Conservation (phyloP, 1,140 invertebrate genomes). For the Steinernema khuongi region DNA sequence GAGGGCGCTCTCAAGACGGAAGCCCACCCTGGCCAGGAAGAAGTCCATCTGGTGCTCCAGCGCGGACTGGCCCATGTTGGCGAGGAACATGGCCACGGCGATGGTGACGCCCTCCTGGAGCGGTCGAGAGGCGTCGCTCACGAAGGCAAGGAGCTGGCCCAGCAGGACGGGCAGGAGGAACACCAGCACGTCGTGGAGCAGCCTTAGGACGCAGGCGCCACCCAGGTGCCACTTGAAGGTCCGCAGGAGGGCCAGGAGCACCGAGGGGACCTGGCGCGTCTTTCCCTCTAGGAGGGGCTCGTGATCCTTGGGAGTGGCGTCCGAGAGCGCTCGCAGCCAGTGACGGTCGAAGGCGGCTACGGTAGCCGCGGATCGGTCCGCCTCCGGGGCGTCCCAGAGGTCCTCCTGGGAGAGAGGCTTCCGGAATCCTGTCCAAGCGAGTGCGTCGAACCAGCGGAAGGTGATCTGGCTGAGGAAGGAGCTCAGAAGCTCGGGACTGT, state of each 20-base stretch:
- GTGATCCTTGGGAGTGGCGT: too few relatives aligned
- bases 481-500: slow-evolving; percentile 76
- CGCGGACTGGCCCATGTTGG: slow-evolving; percentile 46
- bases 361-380: slow-evolving; percentile 64
- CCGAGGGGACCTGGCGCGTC: neutral
- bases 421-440: slow-evolving; percentile 46
- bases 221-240: neutral
- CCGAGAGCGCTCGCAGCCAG: neutral
- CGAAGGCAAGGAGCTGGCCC: neutral
- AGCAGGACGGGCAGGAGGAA: neutral
- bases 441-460: slow-evolving; percentile 83
- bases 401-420: slow-evolving; percentile 72
- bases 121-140: slow-evolving; percentile 33
- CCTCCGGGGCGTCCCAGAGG: slow-evolving; percentile 80
- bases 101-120: slow-evolving; percentile 46
- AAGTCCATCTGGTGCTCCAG: slow-evolving; percentile 18
- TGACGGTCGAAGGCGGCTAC: neutral
- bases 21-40: neutral
- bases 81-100: slow-evolving; percentile 46
- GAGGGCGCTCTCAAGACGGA: neutral
- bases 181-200: neutral
- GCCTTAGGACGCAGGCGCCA: neutral
- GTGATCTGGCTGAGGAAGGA: slow-evolving; percentile 82
- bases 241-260: neutral
- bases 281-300: too few relatives aligned